Evolutionary conservation across 2,797 vertebrate species (phyloP), one percentile per base, ranked within the genome.

Genomic region (Salmo trutta): DNA sequence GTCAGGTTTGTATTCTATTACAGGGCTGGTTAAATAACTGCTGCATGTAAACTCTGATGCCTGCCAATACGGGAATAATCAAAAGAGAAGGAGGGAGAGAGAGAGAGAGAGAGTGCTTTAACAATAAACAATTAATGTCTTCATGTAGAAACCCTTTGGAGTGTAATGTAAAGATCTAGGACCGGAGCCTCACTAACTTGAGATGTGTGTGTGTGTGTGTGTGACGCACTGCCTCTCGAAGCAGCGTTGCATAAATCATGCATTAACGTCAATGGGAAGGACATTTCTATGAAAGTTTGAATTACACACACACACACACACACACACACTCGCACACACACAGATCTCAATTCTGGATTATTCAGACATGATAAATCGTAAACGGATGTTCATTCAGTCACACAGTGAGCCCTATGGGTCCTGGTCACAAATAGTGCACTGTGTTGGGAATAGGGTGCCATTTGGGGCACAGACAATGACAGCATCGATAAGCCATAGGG

Each of bases 1-100:
- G 66, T 73, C 80, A 75, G 83, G 85, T 80, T 85, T 89, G 89
- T 83, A 90, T 89, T 90, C 81, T 87, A 79, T 89, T 84, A 81
- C 70, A 65, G 74, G 74, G 64, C 82, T 76, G 77, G 77, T 82
- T 87, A 74, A 85, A 86, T 86, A 76, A 75, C 71, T 15, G 71
- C 77, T 73, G 76, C 41, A 56, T 79, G 70, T 66, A 73, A 47
- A 78, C n/a, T 24, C 51, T 66, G 81, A 73, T 70, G 54, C n/a
- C 78, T 75, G 79, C 76, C 33, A 75, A 77, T 71, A 76, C 59
- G 72, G 71, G 74, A 80, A 79, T 56, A 73, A 75, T 71, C 51
- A 33, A 76, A 41, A 70, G 64, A 56, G 56, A n/a, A 2, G n/a
- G 56, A 0, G n/a, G 12, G 7, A 21, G 56, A 12, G 16, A 62